Conservation (phyloP, 2,113 vertebrate species). For the Piprites chloris region DNA sequence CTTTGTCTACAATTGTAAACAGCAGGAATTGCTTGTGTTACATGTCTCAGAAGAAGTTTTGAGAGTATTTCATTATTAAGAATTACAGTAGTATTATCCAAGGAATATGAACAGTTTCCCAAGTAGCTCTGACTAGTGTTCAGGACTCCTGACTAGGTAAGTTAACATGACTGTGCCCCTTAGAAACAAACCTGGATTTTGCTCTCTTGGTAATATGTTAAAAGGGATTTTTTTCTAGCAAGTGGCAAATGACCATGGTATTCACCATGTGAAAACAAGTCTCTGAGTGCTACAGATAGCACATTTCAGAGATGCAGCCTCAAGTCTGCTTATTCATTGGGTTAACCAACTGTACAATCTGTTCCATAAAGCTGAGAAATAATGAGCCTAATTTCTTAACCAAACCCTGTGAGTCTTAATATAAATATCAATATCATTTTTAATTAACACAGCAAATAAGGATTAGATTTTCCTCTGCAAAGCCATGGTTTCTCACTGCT, state of each 20-base stretch:
- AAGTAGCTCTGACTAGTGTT: not conserved
- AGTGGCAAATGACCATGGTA: not conserved
- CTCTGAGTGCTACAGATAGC: not conserved
- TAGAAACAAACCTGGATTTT: not conserved
- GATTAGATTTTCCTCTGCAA: not conserved
- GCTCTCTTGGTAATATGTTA: not conserved
- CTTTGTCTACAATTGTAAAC: not conserved
- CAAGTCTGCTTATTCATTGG: not conserved
- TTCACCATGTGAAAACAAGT: not conserved
- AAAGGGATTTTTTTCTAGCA: not conserved
- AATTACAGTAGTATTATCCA: not conserved
- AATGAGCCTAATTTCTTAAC: not conserved
- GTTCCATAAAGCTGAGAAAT: not conserved
- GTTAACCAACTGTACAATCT: not conserved
- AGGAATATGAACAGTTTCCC: not conserved
- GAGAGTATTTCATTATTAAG: not conserved
- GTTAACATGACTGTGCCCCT: not conserved
- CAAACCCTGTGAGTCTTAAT: not conserved
- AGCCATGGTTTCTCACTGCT: not conserved
- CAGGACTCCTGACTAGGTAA: not conserved
- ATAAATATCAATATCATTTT: not conserved
- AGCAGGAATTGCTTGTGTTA: not conserved
- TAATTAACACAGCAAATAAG: not conserved
- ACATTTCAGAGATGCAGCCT: not conserved
- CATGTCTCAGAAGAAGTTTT: not conserved